Base-by-base conservation (phyloP, 2,113 vertebrate genomes). In the Sprattus sprattus region DNA sequence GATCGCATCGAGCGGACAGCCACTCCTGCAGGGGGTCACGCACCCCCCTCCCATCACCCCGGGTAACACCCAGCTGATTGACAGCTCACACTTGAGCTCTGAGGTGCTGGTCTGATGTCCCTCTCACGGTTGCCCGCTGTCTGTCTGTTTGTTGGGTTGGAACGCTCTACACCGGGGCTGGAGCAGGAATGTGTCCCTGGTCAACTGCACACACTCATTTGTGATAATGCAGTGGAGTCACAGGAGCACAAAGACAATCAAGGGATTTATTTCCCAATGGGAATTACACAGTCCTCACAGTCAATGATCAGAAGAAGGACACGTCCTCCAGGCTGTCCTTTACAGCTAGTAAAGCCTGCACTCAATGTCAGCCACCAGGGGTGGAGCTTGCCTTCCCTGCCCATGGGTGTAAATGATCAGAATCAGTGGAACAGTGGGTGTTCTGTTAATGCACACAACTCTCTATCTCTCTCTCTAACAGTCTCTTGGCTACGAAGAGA, bases 1-100 rank as follows among this genome's bases (percentile, higher is more conserved):
- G 92, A 94, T 93, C 92, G 84, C 92, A 94, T 93, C 92, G 93
- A 94, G 93, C 93, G 94, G 94, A 94, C 94, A 93, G 92, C 90
- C 91, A 89, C 82, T 93, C 93, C 93, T 92, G 83, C 83, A 91
- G 93, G 92, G 90, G 82, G 52, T 32, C 81, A 89, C 89, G 94
- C 91, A 92, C 92, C 92, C 92, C 93, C 90, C 83, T 92, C 92
- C 90, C 92, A 91, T 91, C 92, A 89, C 89, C 89, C 85, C 87
- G 86, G 85, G 89, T 88, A 89, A 90, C 93, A 89, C 82, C 71
- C 90, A 71, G 85, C 78, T 93, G 93, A 93, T 92, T 92, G 94
- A 94, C 93, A 93, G 91, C 91, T 94, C 89, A 92, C 91, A 85
- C 64, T 86, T 83, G 81, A 75, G 57, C 45, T 57, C 81, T 8